These are phyloP conservation scores for Pygmarrhopalites habei DNA, from an alignment of 1,140 invertebrate species.

Conservation along the genomic window DNA sequence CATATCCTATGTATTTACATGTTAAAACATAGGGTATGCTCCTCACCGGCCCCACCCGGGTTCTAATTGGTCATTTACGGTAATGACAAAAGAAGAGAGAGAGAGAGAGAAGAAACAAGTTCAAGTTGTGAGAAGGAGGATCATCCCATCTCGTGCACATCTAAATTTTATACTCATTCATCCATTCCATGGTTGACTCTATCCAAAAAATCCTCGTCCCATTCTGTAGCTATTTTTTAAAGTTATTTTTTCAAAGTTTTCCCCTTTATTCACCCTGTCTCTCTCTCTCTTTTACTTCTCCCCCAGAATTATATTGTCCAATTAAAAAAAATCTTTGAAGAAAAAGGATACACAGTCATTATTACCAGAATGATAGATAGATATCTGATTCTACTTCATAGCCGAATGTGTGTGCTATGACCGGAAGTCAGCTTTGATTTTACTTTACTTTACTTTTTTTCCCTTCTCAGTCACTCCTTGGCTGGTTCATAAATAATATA, in stretches of 20 bases:
- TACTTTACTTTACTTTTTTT: constrained; percentile 6
- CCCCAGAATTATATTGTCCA: constrained; percentile 26
- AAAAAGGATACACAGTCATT: constrained; percentile 22
- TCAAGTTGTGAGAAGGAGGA: too few relatives aligned
- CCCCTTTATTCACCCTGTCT: too few relatives aligned
- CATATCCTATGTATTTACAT: too few relatives aligned
- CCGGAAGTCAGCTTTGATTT: constrained; percentile 29
- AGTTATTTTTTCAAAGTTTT: too few relatives aligned
- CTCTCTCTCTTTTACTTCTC: too few relatives aligned
- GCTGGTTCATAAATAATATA: neutral
- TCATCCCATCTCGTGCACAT: neutral
- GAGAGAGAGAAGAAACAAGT: too few relatives aligned
- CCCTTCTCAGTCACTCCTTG: neutral
- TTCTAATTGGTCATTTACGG: too few relatives aligned
- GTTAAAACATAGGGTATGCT: neutral
- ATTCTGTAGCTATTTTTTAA: too few relatives aligned
- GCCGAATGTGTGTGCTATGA: too few relatives aligned
- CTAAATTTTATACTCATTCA: constrained; percentile 6
- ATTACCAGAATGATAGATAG: constrained; percentile 32
- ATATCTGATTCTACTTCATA: constrained; percentile 32
- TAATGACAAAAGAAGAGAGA: neutral
- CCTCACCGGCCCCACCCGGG: too few relatives aligned
- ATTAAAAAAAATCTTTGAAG: constrained; percentile 28
- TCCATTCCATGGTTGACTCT: constrained; percentile 14
- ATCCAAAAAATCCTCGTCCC: constrained; percentile 6